Evolutionary conservation across 2,797 vertebrate species (phyloP).

Genomic region (Tangara arthus): DNA sequence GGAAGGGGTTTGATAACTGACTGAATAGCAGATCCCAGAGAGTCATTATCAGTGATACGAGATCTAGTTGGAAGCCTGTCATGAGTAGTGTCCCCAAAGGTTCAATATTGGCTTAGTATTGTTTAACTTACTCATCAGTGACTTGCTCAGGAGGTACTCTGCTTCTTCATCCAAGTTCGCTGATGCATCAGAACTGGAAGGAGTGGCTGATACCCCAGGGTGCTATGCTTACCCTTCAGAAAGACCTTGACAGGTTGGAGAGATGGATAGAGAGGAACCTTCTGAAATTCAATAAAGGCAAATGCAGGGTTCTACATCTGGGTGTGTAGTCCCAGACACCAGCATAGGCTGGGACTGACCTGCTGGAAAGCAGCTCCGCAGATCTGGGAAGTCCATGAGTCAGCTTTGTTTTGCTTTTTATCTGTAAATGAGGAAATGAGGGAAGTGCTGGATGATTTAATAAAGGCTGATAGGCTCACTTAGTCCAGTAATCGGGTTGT

Average conservation of each 20-base stretch:
- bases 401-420: not conserved
- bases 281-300: not conserved
- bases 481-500: accelerated
- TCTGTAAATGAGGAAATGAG: not conserved
- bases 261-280: not conserved
- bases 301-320: not conserved
- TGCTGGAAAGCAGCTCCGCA: not conserved
- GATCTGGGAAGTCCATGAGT: not conserved
- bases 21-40: not conserved
- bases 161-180: accelerated
- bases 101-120: not conserved
- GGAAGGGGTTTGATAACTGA: not conserved
- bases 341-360: not conserved
- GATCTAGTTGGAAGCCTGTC: not conserved
- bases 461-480: not conserved
- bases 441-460: not conserved
- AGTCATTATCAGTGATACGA: not conserved
- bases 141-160: not conserved
- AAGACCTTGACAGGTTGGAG: not conserved
- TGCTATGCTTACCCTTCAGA: not conserved
- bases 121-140: not conserved
- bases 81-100: not conserved
- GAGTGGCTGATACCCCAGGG: accelerated
- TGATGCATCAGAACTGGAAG: not conserved
- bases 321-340: not conserved